These are phyloP conservation scores for Alexandromys oeconomus DNA, from an alignment of 2,797 vertebrate species.

Conservation along the genomic window DNA sequence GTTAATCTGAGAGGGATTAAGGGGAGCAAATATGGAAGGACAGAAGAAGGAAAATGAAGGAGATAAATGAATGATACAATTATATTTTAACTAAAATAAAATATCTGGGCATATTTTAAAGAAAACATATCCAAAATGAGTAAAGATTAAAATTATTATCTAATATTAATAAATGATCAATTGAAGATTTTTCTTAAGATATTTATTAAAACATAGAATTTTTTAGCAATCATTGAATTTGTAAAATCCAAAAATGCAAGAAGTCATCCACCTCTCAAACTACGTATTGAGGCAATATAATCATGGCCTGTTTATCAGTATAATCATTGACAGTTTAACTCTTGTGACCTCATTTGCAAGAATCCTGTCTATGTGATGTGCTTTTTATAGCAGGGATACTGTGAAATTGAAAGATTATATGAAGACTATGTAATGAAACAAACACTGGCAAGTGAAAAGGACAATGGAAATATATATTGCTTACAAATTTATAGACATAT, in stretches of 20 bases:
- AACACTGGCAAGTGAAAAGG: background rate
- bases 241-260: background rate
- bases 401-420: background rate
- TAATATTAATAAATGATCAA: background rate
- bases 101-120: background rate
- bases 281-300: conserved; percentile 72
- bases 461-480: background rate
- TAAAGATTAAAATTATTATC: background rate
- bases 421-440: background rate
- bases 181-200: background rate
- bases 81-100: background rate
- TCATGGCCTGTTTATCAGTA: conserved; percentile 53
- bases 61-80: background rate
- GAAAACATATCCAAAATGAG: background rate
- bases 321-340: background rate
- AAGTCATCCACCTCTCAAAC: conserved; percentile 57
- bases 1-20: background rate
- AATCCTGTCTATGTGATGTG: background rate
- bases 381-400: conserved; percentile 19
- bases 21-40: background rate
- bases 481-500: background rate
- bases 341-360: background rate
- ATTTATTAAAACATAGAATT: background rate
- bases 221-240: background rate
- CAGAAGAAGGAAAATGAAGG: background rate